Conservation (phyloP, 2,888 invertebrate genomes). For the Branchipolynoe longqiensis region DNA sequence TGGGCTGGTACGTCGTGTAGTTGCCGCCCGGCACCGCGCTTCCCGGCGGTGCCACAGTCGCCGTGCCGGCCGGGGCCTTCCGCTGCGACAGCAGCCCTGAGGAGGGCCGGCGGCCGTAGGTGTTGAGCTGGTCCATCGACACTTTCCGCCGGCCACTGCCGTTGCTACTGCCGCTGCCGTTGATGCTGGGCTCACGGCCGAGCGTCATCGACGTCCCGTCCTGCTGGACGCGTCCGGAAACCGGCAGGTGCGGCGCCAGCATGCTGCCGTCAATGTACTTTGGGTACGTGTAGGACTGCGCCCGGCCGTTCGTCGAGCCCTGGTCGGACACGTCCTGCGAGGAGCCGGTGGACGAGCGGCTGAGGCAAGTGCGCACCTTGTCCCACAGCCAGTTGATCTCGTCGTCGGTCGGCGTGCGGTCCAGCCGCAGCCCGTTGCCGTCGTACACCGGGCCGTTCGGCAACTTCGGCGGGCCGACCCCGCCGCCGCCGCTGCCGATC, state of each 20-base stretch:
- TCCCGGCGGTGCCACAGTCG: background rate
- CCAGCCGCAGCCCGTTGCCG: conserved; percentile 69
- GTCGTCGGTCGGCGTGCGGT: conserved; percentile 81
- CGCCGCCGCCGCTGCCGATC: background rate
- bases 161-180: background rate
- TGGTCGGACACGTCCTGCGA: conserved; percentile 16
- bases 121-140: conserved; percentile 60
- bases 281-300: conserved; percentile 72
- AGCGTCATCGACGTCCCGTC: conserved; percentile 11
- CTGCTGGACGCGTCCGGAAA: conserved; percentile 21
- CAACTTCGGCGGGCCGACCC: background rate
- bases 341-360: conserved; percentile 55
- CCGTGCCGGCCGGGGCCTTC: conserved; percentile 14
- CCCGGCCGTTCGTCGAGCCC: conserved; percentile 60
- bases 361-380: conserved; percentile 78
- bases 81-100: conserved; percentile 57
- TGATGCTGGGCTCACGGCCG: background rate
- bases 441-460: conserved; percentile 58
- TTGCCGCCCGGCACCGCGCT: background rate
- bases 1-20: conserved; percentile 29
- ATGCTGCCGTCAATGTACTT: conserved; percentile 75
- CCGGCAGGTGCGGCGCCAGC: conserved; percentile 58
- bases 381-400: conserved; percentile 81
- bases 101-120: conserved; percentile 48
- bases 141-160: conserved; percentile 58